phyloP scores from a whole-genome alignment of 2,797 vertebrate species.

The Tokudaia tokunoshimensis region DNA sequence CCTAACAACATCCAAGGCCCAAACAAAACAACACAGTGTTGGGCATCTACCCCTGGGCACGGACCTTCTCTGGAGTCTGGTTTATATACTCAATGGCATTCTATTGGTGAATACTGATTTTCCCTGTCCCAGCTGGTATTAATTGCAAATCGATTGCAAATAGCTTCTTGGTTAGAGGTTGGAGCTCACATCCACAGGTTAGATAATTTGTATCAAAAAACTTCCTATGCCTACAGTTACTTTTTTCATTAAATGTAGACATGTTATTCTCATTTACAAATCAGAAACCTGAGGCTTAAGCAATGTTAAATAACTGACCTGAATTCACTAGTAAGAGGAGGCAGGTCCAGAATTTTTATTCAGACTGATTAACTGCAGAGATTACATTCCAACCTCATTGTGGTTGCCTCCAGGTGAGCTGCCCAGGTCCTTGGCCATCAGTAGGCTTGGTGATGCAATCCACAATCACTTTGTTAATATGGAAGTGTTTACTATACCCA shows the following conservation, averaged over 20 bases:
- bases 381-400: not conserved
- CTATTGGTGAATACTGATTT: not conserved
- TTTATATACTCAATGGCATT: not conserved
- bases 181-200: not conserved
- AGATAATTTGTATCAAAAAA: not conserved
- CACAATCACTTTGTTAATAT: not conserved
- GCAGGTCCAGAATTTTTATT: not conserved
- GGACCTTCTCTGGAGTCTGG: not conserved
- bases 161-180: not conserved
- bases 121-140: not conserved
- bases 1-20: not conserved
- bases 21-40: not conserved
- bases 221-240: not conserved
- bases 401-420: rapidly evolving
- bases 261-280: not conserved
- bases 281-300: constrained; percentile 16
- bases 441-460: not conserved
- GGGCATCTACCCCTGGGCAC: not conserved
- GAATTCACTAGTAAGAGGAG: not conserved
- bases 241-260: not conserved
- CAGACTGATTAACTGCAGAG: not conserved
- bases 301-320: not conserved
- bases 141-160: not conserved
- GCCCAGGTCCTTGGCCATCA: not conserved
- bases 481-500: not conserved